Base-by-base conservation (phyloP, 2,113 vertebrate genomes). In the Etheostoma spectabile region DNA sequence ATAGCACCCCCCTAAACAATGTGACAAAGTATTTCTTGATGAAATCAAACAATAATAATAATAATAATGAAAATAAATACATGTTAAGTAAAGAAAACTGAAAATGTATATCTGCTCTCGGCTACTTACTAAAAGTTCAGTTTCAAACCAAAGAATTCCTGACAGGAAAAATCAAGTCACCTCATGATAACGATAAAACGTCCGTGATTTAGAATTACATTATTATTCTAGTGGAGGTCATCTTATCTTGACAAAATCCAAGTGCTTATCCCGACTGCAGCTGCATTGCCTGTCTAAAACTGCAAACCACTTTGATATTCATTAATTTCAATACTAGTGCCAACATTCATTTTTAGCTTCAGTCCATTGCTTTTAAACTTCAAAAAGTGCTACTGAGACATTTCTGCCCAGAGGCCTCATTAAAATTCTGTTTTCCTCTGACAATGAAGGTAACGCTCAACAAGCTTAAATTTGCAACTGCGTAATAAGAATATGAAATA, bases 371-470 rank as follows among this genome's bases (percentile, higher is more conserved):
- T 79, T 83, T 82, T 74, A 76, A 63, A 83, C 75, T 91, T 85
- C 56, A 79, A 77, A 89, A 90, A 88, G 67, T 88, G 81, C 84
- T 79, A 62, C 80, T 59, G 57, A 86, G 84, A 76, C 70, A 57
- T 77, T 87, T 78, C 8, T 68, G 52, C 76, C 77, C 57, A 22
- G 42, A 70, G 65, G 77, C 72, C 79, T 88, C 77, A 30, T 88
- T 90, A 86, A 87, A 89, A 85, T 10, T 38, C 71, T 38, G 12
- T 74, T 72, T 77, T 80, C 24, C 78, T 68, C 74, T n/a, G 48
- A 87, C 67, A 79, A 70, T 55, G 33, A 74, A 62, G 51, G 64
- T 64, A 86, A 81, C 51, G 64, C 49, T 61, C 6, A 22, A 42
- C 18, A 35, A 68, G 55, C 51, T 30, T 48, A 70, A 74, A 59